A percentile compares a stretch with the other conserved stretches of the same genome.
Conservation (phyloP, 2,113 vertebrate species). For the Ceuthmochares aereus region DNA sequence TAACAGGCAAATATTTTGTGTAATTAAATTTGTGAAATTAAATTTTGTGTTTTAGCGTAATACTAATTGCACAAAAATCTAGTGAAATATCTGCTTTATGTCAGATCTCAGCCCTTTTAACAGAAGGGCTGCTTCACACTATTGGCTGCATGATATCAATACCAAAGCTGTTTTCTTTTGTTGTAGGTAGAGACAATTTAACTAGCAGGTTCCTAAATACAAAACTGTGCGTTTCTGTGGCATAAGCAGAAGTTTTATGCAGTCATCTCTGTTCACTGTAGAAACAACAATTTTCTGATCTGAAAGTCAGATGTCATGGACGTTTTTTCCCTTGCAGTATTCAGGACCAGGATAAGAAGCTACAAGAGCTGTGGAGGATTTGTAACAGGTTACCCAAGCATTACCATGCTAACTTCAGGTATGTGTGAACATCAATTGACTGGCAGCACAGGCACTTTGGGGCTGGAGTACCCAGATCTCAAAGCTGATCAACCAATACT, state of each 20-base stretch:
- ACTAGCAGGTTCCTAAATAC: neutral
- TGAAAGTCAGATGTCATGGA: neutral
- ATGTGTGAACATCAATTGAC: neutral
- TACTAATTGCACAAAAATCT: neutral
- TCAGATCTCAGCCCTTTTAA: neutral
- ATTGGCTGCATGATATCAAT: neutral
- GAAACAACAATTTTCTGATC: neutral
- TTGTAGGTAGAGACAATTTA: neutral
- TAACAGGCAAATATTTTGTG: neutral
- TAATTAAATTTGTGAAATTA: neutral
- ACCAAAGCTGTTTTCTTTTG: neutral
- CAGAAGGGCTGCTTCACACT: neutral
- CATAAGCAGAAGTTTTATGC: neutral
- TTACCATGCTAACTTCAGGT: conserved; percentile 95
- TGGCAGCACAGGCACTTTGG: neutral
- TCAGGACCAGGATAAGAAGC: conserved; percentile 92
- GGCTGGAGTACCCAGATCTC: neutral
- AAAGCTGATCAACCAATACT: neutral
- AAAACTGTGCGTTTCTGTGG: neutral
- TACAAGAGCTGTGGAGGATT: conserved; percentile 94
- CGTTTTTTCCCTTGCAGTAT: conserved; percentile 78
- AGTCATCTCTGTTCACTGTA: neutral
- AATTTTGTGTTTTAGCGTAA: neutral
- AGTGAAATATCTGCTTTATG: neutral
- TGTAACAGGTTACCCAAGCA: conserved; percentile 95